Evolutionary conservation across 2,888 invertebrate genomes (phyloP), one percentile per base, ranked within the genome.

Genomic region (Eudasyphora cyanicolor): DNA sequence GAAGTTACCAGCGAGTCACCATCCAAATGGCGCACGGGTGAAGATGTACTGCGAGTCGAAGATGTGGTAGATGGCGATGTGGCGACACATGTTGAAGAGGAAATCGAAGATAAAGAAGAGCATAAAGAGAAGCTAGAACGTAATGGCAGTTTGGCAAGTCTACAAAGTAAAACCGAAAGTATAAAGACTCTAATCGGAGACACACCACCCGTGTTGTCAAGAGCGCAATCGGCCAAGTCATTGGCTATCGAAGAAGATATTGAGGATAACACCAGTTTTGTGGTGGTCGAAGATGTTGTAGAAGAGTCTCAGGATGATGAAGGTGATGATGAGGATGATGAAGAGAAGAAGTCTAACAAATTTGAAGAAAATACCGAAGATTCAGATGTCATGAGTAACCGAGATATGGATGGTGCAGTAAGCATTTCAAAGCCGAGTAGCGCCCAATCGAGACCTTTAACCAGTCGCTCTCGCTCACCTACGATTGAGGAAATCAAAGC

Each of bases 171-270:
- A 82, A 88, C 88, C 1, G 90, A 91, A 74, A 90, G 89, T 82
- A 89, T 89, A 7, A 87, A 89, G 38, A 89, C 88, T 1, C 89
- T 89, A 71, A 54, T 89, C 19, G 89, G 88, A 45, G 89, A 89
- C 17, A 89, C 90, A 0, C 88, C 89, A 7, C 86, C 89, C 51
- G 80, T 85, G 19, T 64, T 89, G 5, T 91, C 91, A 6, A 87
- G 90, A 4, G 86, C 88, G 0, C 88, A 89, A 88, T 93, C 92
- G 10, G 87, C 92, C 89, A 94, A 91, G 91, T 94, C 89, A 87
- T 91, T 90, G 91, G 92, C 88, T 88, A 92, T 89, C 87, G 92
- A 88, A 88, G 93, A 91, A 86, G 89, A 89, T 80, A 87, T 90
- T 10, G 91, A 92, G 74, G 89, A 90, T 60, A 81, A 76, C 49